Percentiles rank a stretch among this genome's conserved stretches.
phyloP scores from a whole-genome alignment of 2,113 vertebrate genomes.

The Columba livia region DNA sequence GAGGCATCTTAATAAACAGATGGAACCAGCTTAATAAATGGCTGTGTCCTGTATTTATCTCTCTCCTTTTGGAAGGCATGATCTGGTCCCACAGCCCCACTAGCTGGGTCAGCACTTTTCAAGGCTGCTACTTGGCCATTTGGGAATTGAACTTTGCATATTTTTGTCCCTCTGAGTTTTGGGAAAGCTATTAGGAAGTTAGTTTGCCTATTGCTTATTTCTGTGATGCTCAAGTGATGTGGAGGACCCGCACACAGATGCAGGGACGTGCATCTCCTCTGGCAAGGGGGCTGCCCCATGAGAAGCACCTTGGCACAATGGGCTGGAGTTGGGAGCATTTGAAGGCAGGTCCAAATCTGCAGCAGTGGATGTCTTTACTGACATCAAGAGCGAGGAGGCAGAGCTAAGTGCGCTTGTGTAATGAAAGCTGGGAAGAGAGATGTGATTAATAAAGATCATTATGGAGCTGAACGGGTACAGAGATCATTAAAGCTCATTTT shows the following conservation, averaged over 20 bases:
- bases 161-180: background rate
- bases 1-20: background rate
- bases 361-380: background rate
- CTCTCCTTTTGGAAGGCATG: background rate
- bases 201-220: background rate
- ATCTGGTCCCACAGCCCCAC: background rate
- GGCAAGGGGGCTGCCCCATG: accelerated
- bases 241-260: accelerated
- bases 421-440: background rate
- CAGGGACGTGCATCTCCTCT: background rate
- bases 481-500: background rate
- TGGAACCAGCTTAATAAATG: background rate
- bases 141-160: background rate
- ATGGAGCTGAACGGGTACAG: background rate
- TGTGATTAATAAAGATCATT: background rate
- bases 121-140: background rate
- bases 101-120: background rate
- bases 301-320: accelerated
- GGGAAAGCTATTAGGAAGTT: background rate
- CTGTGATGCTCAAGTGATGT: background rate
- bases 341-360: background rate
- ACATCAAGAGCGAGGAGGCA: background rate
- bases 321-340: accelerated
- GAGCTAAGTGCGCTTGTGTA: background rate
- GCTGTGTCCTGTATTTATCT: background rate